Conservation (phyloP, 2,797 vertebrate species). For the Melanotaenia trifasciata region DNA sequence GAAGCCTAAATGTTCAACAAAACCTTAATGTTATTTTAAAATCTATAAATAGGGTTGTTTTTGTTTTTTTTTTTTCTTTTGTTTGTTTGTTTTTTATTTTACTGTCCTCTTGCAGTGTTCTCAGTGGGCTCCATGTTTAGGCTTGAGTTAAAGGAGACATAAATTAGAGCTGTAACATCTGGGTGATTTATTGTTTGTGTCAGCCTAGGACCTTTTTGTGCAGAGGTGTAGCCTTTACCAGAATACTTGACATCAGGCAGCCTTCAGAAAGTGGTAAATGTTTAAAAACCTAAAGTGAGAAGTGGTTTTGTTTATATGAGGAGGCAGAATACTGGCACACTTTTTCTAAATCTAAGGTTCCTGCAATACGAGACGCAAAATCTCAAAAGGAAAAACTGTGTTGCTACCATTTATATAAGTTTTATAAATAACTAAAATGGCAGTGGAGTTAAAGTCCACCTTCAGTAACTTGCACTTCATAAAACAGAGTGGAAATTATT, state of each 20-base stretch:
- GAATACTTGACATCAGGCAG: not conserved
- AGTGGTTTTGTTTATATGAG: not conserved
- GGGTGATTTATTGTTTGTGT: not conserved
- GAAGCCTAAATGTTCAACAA: not conserved
- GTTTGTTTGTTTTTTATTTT: not conserved
- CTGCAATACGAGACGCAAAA: not conserved
- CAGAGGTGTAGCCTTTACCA: conserved; percentile 8
- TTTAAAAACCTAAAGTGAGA: not conserved
- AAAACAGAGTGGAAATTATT: conserved; percentile 47
- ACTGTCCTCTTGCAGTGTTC: not conserved
- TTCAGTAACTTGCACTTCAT: conserved; percentile 38
- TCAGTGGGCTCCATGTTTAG: conserved; percentile 2
- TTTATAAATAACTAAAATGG: not conserved
- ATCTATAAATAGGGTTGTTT: too few species aligned
- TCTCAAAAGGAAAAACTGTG: conserved; percentile 2
- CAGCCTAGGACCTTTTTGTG: not conserved
- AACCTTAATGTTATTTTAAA: too few species aligned
- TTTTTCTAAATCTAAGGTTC: not conserved
- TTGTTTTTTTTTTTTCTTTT: not conserved
- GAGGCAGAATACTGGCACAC: not conserved
- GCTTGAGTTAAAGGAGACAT: conserved; percentile 8
- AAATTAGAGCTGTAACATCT: conserved; percentile 9
- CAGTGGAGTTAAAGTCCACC: conserved; percentile 17
- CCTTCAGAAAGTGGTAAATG: conserved; percentile 4
- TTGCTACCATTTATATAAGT: not conserved